A percentile compares a stretch with the other conserved stretches of the same genome.
Conservation (phyloP, 2,113 vertebrate species). For the Eptatretus burgeri region DNA sequence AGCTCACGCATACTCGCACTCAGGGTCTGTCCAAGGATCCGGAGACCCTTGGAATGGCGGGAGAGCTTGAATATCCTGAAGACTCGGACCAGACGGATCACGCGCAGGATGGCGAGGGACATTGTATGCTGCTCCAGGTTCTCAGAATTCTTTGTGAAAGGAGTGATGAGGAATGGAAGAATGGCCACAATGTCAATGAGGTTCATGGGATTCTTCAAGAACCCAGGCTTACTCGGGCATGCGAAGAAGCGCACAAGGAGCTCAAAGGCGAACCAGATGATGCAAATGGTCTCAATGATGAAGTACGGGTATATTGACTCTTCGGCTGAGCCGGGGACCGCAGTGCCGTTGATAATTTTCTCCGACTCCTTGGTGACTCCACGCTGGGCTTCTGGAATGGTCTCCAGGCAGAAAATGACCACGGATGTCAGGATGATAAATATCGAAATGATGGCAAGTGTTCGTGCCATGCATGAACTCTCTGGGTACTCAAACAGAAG, state of each 20-base stretch:
- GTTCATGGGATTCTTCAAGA: conserved; percentile 90
- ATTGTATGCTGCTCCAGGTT: conserved; percentile 54
- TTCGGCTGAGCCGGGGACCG: too few species aligned
- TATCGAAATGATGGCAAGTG: conserved; percentile 81
- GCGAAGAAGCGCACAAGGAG: conserved; percentile 41
- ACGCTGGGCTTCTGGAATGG: conserved; percentile 70
- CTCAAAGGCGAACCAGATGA: conserved; percentile 78
- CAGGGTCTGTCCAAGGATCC: conserved; percentile 61
- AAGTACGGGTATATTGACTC: conserved; percentile 43
- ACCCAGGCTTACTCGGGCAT: conserved; percentile 60
- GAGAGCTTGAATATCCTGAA: conserved; percentile 87
- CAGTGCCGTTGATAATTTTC: too few species aligned
- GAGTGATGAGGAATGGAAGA: conserved; percentile 69
- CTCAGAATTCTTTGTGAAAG: conserved; percentile 44
- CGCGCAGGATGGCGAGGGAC: conserved; percentile 67
- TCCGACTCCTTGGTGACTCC: conserved; percentile 16
- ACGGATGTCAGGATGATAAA: conserved; percentile 92
- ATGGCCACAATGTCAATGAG: conserved; percentile 79
- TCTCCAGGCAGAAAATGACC: conserved; percentile 80
- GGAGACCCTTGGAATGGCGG: conserved; percentile 59
- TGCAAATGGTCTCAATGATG: conserved; percentile 59
- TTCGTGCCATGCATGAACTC: conserved; percentile 68
- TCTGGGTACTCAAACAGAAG: conserved; percentile 88
- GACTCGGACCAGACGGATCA: conserved; percentile 75
- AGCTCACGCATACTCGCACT: conserved; percentile 58